These are phyloP conservation scores for Cylindroiulus punctatus DNA, from an alignment of 2,888 invertebrate genomes.

Conservation along the genomic window DNA sequence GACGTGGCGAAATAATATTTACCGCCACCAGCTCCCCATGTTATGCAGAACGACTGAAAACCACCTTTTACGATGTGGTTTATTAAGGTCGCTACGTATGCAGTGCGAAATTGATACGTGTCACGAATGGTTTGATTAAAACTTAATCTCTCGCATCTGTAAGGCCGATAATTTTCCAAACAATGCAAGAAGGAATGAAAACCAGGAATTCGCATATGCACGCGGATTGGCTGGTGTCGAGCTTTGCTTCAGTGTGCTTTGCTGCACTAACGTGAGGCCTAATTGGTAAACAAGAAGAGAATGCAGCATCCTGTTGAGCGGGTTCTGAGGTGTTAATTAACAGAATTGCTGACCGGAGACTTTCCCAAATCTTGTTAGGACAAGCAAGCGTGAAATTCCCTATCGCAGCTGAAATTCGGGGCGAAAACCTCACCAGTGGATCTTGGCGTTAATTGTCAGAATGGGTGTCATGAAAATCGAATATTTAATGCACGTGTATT, in stretches of 20 bases:
- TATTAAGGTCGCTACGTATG: not conserved
- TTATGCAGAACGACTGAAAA: not conserved
- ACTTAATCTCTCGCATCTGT: not conserved
- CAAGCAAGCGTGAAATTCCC: not conserved
- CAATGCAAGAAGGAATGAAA: not conserved
- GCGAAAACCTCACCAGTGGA: not conserved
- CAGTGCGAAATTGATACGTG: conserved; percentile 21
- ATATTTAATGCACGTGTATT: not conserved
- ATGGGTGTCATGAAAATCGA: not conserved
- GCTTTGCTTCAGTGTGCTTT: not conserved
- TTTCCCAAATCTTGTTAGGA: conserved; percentile 22
- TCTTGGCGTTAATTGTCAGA: not conserved
- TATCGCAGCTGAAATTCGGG: not conserved
- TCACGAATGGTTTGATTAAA: not conserved
- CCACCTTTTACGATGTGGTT: conserved; percentile 34
- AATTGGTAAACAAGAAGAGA: conserved; percentile 19
- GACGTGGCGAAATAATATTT: conserved; percentile 20
- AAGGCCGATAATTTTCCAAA: not conserved
- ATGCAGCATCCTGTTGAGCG: conserved; percentile 7
- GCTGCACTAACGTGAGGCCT: not conserved
- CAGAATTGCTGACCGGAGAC: conserved; percentile 20
- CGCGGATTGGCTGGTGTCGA: not conserved
- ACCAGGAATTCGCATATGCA: not conserved
- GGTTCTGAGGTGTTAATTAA: conserved; percentile 20
- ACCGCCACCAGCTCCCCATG: not conserved